Evolutionary conservation across 2,888 invertebrate species (phyloP), one percentile per base, ranked within the genome.

Genomic region (Netelia virgata): DNA sequence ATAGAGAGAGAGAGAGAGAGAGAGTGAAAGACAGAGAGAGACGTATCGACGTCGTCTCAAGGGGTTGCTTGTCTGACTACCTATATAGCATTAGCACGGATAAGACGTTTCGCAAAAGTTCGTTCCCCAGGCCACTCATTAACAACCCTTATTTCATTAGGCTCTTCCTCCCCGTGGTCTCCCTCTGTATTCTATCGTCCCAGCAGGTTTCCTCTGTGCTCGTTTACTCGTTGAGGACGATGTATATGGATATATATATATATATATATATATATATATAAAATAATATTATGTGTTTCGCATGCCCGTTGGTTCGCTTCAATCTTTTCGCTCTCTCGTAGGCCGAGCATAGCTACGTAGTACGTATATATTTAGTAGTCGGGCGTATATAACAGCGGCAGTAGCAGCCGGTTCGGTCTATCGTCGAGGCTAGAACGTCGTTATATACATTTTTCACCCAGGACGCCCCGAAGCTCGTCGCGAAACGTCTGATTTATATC

Each of bases 81-180:
- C 11, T 75, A 55, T 79, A 79, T 64, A 36, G 28, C 53, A 50
- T 41, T 14, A 61, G 78, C 72, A 70, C 74, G 59, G 83, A 87
- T 83, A 86, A 88, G 88, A 85, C 87, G 84, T 85, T 86, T 68
- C 50, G 23, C 53, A 20, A 64, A 82, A 85, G 64, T 80, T 83
- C 80, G 85, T 86, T 88, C 86, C 87, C 88, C 81, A 81, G 86
- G 87, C 87, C 86, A 85, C 90, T 91, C 91, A 91, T 91, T 91
- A 92, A 91, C 90, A 89, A 90, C 88, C 90, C 90, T 91, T 90
- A 91, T 91, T 91, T 91, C 91, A 90, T 91, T 90, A 90, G 88
- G 86, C 82, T 83, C 86, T n/a, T n/a, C 66, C 78, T 83, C 85
- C 83, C 83, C 70, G 36, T 57, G 55, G 41, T 20, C 63, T 73